phyloP scores from a whole-genome alignment of 2,797 vertebrate species.

The Parauchenoglanis ngamensis region DNA sequence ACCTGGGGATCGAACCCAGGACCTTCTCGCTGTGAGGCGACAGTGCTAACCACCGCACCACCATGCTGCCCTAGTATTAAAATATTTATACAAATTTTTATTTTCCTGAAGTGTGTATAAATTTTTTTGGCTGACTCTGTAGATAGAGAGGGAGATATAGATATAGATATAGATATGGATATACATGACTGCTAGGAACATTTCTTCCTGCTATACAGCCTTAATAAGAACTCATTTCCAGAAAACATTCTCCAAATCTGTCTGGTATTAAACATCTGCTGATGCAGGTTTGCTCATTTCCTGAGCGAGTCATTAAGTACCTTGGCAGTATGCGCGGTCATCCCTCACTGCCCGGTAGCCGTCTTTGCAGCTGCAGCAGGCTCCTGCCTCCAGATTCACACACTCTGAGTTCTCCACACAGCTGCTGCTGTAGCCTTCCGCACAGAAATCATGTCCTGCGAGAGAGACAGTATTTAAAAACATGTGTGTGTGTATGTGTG shows the following conservation, averaged over 20 bases:
- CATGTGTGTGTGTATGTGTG: not conserved
- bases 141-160: no score
- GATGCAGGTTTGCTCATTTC: constrained; percentile 15
- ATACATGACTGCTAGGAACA: not conserved
- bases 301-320: constrained; percentile 63
- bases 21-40: no score
- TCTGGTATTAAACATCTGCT: constrained; percentile 9
- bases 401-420: constrained; percentile 84
- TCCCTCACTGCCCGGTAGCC: constrained; percentile 83
- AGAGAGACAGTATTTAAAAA: constrained; percentile 4
- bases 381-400: constrained; percentile 81
- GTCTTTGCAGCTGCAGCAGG: constrained; percentile 81
- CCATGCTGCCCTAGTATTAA: no score
- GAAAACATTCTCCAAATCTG: not conserved
- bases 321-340: constrained; percentile 87
- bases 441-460: constrained; percentile 85
- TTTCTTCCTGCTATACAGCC: not conserved
- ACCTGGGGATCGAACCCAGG: no score
- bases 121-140: no score
- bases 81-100: no score
- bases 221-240: not conserved
- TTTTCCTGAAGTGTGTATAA: no score
- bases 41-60: no score
- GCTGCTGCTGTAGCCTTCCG: constrained; percentile 76
- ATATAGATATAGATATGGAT: not conserved